Evolutionary conservation across 2,113 vertebrate species (phyloP), one percentile per base, ranked within the genome.

Genomic region (Barnardius zonarius): DNA sequence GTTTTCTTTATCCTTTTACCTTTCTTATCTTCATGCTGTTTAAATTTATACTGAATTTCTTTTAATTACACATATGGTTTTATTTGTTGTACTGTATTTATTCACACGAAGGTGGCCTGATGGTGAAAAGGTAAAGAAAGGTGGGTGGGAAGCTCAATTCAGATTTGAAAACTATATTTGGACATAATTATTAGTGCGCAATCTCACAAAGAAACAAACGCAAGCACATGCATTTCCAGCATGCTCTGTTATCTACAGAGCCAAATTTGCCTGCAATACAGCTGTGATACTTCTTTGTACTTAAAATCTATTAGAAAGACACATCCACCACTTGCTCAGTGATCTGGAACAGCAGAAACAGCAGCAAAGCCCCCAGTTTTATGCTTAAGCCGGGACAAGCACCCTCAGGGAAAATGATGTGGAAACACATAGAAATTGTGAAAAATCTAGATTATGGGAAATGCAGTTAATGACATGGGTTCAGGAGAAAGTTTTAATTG

Each of bases 1-100:
- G 74, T 95, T 95, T 92, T 96, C 94, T 97, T 97, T 93, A 94
- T 93, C 73, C 81, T 96, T 94, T 66, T 81, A 93, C 88, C 79
- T 88, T 94, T 85, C 87, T 96, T 96, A 93, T 89, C 95, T 86
- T 94, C 64, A 81, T 77, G 73, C 57, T 68, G 72, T 69, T 94
- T 51, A 93, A 92, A 97, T 72, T 77, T 92, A 94, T 43, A 61
- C 79, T 75, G 48, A 66, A 78, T 80, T 86, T 95, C 62, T 75
- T 90, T 87, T 91, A 96, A 97, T 96, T 84, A 87, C 78, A 95
- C 70, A 66, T 81, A 67, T 6, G 20, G 67, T 83, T 95, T 96
- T 96, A 95, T 97, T 97, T 94, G 94, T 31, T 83, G 75, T 22
- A 86, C 77, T 72, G 74, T 46, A 88, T 85, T 95, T 85, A 82